phyloP scores from a whole-genome alignment of 2,113 vertebrate species.

The Ctenodactylus gundi region DNA sequence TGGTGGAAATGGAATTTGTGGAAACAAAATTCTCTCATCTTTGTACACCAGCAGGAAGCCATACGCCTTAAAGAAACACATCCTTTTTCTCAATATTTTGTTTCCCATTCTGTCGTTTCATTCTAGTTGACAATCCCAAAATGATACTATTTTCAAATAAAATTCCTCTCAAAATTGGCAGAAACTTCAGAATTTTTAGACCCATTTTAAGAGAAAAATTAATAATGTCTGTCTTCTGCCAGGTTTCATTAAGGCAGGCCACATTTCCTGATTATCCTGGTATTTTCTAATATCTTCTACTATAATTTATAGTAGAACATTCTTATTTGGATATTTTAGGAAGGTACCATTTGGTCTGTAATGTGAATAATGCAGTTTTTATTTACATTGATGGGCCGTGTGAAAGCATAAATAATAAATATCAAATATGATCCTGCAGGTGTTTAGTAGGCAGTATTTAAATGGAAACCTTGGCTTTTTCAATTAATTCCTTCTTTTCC shows the following conservation, averaged over 20 bases:
- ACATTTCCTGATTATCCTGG: background rate
- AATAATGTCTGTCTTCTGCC: background rate
- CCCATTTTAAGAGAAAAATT: background rate
- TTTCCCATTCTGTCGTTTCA: background rate
- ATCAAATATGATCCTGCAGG: background rate
- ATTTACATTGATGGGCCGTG: background rate
- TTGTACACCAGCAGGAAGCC: background rate
- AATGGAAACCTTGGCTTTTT: background rate
- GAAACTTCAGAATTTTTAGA: background rate
- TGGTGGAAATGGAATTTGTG: no score
- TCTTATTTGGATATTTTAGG: background rate
- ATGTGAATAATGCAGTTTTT: background rate
- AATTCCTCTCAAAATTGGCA: conserved; percentile 10
- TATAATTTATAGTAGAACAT: background rate
- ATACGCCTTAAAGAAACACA: background rate
- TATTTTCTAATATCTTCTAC: background rate
- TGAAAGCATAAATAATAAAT: background rate
- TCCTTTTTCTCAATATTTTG: background rate
- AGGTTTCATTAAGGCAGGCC: background rate
- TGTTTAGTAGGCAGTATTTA: background rate
- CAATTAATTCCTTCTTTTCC: background rate
- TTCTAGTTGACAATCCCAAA: background rate
- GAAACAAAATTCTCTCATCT: background rate
- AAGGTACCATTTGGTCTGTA: background rate
- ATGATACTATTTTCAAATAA: background rate